phyloP scores from a whole-genome alignment of 2,797 vertebrate genomes.

The Oreochromis mossambicus region DNA sequence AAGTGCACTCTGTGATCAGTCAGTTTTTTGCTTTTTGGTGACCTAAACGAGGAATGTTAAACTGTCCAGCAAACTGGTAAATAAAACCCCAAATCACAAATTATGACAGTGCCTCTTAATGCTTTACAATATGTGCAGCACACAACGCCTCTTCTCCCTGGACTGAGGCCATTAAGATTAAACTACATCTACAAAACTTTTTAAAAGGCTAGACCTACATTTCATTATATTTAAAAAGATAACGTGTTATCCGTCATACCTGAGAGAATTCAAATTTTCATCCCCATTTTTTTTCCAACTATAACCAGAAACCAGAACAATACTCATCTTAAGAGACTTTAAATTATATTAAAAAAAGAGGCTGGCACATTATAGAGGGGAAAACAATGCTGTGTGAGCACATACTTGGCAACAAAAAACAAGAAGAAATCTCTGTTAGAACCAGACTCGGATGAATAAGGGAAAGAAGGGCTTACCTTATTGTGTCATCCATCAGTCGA shows the following conservation, averaged over 20 bases:
- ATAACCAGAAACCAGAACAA: not conserved
- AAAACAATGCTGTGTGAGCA: not conserved
- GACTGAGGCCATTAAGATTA: not conserved
- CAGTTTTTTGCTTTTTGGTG: not conserved
- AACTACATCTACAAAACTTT: not conserved
- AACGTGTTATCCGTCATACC: not conserved
- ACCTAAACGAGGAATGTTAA: not conserved
- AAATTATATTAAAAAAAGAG: not conserved
- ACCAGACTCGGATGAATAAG: not conserved
- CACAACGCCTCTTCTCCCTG: not conserved
- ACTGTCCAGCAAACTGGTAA: not conserved
- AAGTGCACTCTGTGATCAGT: not conserved
- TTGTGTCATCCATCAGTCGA: conserved; percentile 97
- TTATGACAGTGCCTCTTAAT: not conserved
- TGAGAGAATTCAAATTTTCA: not conserved
- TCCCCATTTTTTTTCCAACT: not conserved
- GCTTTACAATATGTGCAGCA: not conserved
- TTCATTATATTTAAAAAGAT: not conserved
- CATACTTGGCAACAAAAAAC: not conserved
- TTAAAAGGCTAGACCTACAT: not conserved
- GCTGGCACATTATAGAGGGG: not conserved
- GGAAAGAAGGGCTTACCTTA: conserved; percentile 83
- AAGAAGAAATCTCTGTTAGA: not conserved
- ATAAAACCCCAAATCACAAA: not conserved
- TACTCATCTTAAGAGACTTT: not conserved